Percentiles rank a stretch among this genome's conserved stretches.
These are phyloP conservation scores for Dynastes grantii DNA, from an alignment of 2,888 invertebrate genomes.

Conservation along the genomic window DNA sequence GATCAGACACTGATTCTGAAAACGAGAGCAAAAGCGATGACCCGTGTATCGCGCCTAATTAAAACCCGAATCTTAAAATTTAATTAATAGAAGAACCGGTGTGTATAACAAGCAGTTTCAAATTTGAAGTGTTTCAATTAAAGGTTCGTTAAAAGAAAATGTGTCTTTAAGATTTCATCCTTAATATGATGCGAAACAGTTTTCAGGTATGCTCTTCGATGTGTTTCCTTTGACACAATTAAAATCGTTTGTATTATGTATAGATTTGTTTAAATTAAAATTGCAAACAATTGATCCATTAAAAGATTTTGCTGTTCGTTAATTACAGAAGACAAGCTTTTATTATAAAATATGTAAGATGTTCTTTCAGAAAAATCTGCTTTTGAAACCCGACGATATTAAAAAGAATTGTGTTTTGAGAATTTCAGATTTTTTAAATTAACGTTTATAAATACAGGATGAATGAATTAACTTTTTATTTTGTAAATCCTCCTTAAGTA, in stretches of 20 bases:
- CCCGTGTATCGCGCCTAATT: background rate
- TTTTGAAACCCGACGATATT: too few species aligned
- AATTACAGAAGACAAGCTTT: background rate
- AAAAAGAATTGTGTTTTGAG: too few species aligned
- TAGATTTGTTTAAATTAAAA: too few species aligned
- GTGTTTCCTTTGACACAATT: too few species aligned
- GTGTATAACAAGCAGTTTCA: constrained; percentile 2
- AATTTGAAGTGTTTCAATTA: constrained; percentile 24
- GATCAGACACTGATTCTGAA: background rate
- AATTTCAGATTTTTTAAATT: too few species aligned
- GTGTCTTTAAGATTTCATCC: background rate
- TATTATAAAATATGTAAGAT: too few species aligned
- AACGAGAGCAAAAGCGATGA: background rate
- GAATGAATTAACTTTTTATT: background rate
- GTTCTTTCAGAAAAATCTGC: too few species aligned
- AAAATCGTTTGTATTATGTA: too few species aligned
- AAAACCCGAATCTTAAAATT: constrained; percentile 31
- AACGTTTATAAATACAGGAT: too few species aligned
- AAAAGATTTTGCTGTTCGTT: background rate
- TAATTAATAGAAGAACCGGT: constrained; percentile 22
- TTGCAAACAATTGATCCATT: too few species aligned
- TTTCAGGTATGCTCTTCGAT: too few species aligned
- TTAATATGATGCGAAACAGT: background rate
- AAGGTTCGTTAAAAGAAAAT: background rate
- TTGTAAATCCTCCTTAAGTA: background rate